phyloP scores from a whole-genome alignment of 2,113 vertebrate genomes.

The Rhipidura dahli region DNA sequence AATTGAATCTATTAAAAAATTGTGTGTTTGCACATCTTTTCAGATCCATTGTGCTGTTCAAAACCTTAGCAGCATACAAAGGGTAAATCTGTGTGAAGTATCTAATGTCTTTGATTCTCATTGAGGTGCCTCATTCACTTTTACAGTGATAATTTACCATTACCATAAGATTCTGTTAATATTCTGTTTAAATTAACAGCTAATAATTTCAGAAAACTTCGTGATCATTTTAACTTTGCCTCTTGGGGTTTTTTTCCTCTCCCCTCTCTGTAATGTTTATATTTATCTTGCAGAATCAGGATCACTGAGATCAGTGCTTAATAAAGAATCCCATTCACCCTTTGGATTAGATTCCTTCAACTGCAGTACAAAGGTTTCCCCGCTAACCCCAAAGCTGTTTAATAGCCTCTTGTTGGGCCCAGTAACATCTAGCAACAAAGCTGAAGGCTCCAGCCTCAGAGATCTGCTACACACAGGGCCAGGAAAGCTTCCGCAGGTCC shows the following conservation, averaged over 20 bases:
- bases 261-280: background rate
- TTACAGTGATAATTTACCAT: background rate
- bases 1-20: background rate
- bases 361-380: constrained; percentile 86
- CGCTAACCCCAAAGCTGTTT: constrained; percentile 90
- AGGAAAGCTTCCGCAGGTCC: constrained; percentile 90
- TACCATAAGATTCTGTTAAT: background rate
- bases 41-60: background rate
- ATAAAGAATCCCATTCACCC: constrained; percentile 87
- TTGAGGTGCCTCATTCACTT: background rate
- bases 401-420: constrained; percentile 93
- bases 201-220: background rate
- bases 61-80: background rate
- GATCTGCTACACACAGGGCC: constrained; percentile 95
- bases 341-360: constrained; percentile 93
- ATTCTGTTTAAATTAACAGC: background rate
- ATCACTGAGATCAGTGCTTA: constrained; percentile 90
- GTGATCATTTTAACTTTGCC: background rate
- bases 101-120: background rate
- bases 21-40: background rate
- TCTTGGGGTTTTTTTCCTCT: background rate
- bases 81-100: background rate
- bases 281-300: constrained; percentile 80
- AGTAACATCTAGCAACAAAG: constrained; percentile 87
- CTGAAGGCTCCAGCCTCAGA: constrained; percentile 94